A percentile compares a stretch with the other conserved stretches of the same genome.
Evolutionary conservation across 92 coral and sea anemone species (phyloP).

Genomic region (Ricordea florida): DNA sequence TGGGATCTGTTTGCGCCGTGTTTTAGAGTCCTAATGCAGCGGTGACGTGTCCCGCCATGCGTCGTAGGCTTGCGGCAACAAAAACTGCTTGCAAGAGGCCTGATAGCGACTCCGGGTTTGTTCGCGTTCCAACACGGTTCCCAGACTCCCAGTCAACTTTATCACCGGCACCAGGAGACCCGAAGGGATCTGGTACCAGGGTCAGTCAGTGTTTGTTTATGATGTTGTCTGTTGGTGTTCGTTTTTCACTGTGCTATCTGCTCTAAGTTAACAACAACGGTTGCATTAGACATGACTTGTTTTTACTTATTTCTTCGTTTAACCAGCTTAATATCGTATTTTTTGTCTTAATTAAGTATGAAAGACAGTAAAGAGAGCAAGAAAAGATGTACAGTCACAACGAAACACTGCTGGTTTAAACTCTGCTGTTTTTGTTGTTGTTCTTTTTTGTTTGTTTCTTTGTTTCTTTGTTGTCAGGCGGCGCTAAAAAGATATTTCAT

Average conservation of each 20-base stretch:
- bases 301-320: no score
- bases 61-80: slow-evolving; percentile 53
- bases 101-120: slow-evolving; percentile 45
- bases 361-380: no score
- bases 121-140: slow-evolving; percentile 30
- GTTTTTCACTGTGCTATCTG: not conserved
- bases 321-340: no score
- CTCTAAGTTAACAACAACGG: no score
- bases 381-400: no score
- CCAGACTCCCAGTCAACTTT: slow-evolving; percentile 3
- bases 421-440: no score
- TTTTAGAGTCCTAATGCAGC: slow-evolving; percentile 77
- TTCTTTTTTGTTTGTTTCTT: no score
- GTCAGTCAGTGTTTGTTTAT: not conserved
- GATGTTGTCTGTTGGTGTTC: not conserved
- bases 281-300: no score
- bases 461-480: no score
- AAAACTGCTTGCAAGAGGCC: slow-evolving; percentile 84
- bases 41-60: slow-evolving; percentile 78
- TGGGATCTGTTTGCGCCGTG: not conserved
- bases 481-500: no score
- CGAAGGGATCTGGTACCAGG: slow-evolving; percentile 7
- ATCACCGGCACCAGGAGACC: slow-evolving; percentile 2
- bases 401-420: no score
- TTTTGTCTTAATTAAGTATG: no score